A percentile compares a stretch with the other conserved stretches of the same genome.
phyloP scores from a whole-genome alignment of 2,888 invertebrate species.

The Heliothis peltigera region DNA sequence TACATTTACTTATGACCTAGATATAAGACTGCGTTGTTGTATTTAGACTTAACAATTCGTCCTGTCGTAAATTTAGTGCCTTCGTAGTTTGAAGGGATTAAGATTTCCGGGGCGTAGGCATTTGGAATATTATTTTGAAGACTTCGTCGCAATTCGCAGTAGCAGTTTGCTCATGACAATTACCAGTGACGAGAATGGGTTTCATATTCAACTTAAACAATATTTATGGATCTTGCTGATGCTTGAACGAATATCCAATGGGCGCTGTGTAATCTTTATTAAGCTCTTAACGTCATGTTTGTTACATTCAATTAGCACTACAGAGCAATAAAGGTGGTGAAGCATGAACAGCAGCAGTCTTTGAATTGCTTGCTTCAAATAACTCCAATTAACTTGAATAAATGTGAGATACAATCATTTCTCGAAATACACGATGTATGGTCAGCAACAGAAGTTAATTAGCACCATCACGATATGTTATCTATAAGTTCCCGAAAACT shows the following conservation, averaged over 20 bases:
- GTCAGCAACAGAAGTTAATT: too few relatives aligned
- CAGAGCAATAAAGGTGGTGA: neutral
- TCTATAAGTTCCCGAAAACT: too few relatives aligned
- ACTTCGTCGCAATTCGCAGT: conserved; percentile 9
- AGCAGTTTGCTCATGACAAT: conserved; percentile 10
- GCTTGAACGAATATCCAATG: conserved; percentile 10
- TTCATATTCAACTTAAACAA: neutral
- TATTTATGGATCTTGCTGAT: neutral
- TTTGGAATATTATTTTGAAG: neutral
- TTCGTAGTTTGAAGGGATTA: neutral
- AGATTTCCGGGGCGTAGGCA: neutral
- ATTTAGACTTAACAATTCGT: neutral
- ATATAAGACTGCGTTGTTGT: neutral
- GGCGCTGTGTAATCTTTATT: conserved; percentile 1
- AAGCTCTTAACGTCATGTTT: conserved; percentile 12
- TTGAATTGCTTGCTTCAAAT: conserved; percentile 30
- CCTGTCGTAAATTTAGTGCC: neutral
- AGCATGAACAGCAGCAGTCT: neutral
- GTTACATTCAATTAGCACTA: conserved; percentile 21
- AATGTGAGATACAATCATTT: neutral
- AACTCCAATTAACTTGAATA: neutral
- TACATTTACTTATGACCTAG: neutral
- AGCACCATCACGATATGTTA: too few relatives aligned
- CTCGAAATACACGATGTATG: neutral
- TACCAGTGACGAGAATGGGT: neutral